Evolutionary conservation across 2,888 invertebrate genomes (phyloP), one percentile per base, ranked within the genome.

Genomic region (Erebia aethiops): DNA sequence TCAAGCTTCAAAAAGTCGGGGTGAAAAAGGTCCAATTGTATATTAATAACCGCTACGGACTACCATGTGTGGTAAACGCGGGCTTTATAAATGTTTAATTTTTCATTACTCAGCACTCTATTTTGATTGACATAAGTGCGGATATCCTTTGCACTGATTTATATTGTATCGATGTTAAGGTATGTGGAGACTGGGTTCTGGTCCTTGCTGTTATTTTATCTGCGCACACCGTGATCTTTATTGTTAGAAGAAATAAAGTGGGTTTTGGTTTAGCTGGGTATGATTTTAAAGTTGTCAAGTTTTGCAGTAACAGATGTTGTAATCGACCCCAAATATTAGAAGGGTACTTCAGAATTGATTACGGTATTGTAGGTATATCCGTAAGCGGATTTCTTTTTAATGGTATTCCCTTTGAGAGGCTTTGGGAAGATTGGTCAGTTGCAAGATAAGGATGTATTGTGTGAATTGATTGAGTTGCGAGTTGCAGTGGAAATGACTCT

Each of bases 331-430:
- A 85, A 83, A 84, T 82, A 85, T 86, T 87, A 85, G 87, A 86
- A 86, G 87, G 86, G 87, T 85, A 87, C 90, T 91, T 79, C 81
- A 85, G 82, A 90, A 88, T 86, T 90, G 90, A 91, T 91, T 91
- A 89, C 85, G 83, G 78, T 75, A 80, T 86, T 85, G 87, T 88
- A 82, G 81, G 77, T 77, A 78, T 81, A 76, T 85, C 84, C 84
- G 80, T 88, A 91, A 91, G 91, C 87, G 87, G 91, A 90, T 91
- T 90, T 86, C 83, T 86, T 86, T 89, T 86, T 88, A 89, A 89
- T 91, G 88, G 87, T 86, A 88, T 88, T 80, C 76, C 76, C 77
- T 79, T 78, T 77, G 77, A 78, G 76, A 76, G 73, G 75, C 77
- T 70, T 74, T 75, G 74, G 67, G 62, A 69, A 74, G 75, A 74